phyloP scores from a whole-genome alignment of 2,888 invertebrate genomes.

The Diarsia brunnea region DNA sequence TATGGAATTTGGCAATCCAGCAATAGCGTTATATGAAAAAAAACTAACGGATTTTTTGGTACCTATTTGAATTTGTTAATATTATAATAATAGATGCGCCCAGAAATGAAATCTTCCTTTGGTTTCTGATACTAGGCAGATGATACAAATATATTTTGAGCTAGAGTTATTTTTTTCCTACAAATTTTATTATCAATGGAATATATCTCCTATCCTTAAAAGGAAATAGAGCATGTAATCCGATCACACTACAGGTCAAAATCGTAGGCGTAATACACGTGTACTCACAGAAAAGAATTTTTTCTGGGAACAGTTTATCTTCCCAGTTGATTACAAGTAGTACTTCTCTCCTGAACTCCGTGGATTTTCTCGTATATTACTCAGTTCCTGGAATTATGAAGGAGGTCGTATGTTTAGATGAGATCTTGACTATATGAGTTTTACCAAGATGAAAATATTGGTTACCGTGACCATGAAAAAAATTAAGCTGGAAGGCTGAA shows the following conservation, averaged over 20 bases:
- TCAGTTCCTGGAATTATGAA: slow-evolving; percentile 59
- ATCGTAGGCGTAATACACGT: background rate
- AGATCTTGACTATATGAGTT: slow-evolving; percentile 65
- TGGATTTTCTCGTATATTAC: slow-evolving; percentile 63
- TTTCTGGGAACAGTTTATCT: slow-evolving; percentile 21
- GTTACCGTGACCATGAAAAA: slow-evolving; percentile 56
- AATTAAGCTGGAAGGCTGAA: slow-evolving; percentile 21
- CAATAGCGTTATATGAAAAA: too few relatives aligned
- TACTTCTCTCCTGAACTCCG: slow-evolving; percentile 22
- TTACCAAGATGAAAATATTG: slow-evolving; percentile 61
- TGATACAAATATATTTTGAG: background rate
- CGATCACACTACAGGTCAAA: background rate
- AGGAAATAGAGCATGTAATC: background rate
- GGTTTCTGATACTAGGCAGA: background rate
- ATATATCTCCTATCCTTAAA: background rate
- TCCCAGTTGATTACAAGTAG: slow-evolving; percentile 33
- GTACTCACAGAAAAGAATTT: background rate
- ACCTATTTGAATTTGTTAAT: too few relatives aligned
- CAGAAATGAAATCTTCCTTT: too few relatives aligned
- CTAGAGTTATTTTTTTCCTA: background rate
- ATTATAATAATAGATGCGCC: too few relatives aligned
- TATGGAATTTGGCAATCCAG: too few relatives aligned
- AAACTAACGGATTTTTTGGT: too few relatives aligned
- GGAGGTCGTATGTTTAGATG: slow-evolving; percentile 67
- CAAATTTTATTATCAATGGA: background rate